Evolutionary conservation across 2,797 vertebrate genomes (phyloP).

Genomic region (Betta splendens): DNA sequence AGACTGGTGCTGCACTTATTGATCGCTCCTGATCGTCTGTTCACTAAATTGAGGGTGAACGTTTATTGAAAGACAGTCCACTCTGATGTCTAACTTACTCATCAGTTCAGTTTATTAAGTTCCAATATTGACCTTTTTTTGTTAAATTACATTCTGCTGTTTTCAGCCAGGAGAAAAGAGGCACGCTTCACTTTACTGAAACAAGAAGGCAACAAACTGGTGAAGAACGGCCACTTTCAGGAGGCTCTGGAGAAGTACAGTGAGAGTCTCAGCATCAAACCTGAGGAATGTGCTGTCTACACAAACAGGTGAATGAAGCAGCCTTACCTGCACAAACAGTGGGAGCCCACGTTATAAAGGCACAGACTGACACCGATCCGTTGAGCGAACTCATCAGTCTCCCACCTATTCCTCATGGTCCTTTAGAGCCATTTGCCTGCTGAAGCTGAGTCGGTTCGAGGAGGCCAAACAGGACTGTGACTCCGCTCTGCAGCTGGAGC

Average conservation of each 20-base stretch:
- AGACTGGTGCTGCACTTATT: slow-evolving; percentile 35
- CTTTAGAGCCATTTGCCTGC: slow-evolving; percentile 90
- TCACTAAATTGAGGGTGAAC: slow-evolving; percentile 5
- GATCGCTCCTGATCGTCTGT: slow-evolving; percentile 21
- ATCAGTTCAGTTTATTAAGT: neutral
- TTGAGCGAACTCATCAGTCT: neutral
- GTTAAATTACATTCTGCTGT: slow-evolving; percentile 7
- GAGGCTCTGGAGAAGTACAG: slow-evolving; percentile 89
- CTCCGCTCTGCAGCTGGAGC: slow-evolving; percentile 86
- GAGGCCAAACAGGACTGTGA: slow-evolving; percentile 94
- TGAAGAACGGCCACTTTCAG: slow-evolving; percentile 84
- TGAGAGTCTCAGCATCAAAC: slow-evolving; percentile 87
- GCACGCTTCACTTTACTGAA: slow-evolving; percentile 84
- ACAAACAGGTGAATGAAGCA: slow-evolving; percentile 89
- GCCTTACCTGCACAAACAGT: neutral
- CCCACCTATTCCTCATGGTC: neutral
- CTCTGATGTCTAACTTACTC: neutral
- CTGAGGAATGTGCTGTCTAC: slow-evolving; percentile 85
- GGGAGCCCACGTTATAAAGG: too few relatives aligned
- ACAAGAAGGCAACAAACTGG: slow-evolving; percentile 89
- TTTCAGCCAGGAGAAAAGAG: slow-evolving; percentile 82
- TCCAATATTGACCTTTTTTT: neutral
- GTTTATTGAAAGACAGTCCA: slow-evolving; percentile 12
- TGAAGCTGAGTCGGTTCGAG: slow-evolving; percentile 87
- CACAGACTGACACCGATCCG: too few relatives aligned